Conservation (phyloP, 2,113 vertebrate species). For the Phrynosoma blainvillii region DNA sequence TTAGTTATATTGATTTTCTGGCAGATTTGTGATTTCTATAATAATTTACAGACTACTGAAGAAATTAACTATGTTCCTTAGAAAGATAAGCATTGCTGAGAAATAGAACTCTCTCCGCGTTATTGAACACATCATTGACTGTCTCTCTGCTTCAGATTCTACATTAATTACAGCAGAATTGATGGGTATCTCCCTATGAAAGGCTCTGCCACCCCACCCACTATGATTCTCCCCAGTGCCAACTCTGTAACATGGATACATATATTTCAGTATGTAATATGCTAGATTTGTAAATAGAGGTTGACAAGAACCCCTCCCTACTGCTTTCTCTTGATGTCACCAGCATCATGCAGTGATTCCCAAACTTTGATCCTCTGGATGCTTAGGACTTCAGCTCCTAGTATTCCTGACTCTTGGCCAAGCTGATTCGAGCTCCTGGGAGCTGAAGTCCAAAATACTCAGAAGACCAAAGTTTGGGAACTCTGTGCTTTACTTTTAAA, state of each 20-base stretch:
- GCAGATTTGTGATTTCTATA: constrained; percentile 70
- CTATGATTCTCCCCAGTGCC: constrained; percentile 37
- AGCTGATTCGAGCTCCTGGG: too few species aligned
- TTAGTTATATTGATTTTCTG: constrained; percentile 80
- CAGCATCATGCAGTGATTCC: background rate
- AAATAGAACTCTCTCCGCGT: constrained; percentile 59
- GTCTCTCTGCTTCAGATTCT: constrained; percentile 79
- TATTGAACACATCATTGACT: constrained; percentile 74
- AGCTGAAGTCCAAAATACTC: background rate
- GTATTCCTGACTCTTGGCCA: too few species aligned
- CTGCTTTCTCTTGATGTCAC: background rate
- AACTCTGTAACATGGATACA: constrained; percentile 36
- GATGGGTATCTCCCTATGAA: constrained; percentile 65
- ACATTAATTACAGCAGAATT: constrained; percentile 81
- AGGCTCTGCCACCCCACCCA: constrained; percentile 52
- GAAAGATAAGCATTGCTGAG: constrained; percentile 72
- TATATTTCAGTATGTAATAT: constrained; percentile 30
- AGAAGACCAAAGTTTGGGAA: too few species aligned
- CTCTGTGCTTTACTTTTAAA: too few species aligned
- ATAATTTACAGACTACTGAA: constrained; percentile 73
- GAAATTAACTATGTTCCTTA: constrained; percentile 71
- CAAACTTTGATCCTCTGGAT: too few species aligned
- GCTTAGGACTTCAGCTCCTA: too few species aligned
- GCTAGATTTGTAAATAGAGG: constrained; percentile 18
- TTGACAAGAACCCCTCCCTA: constrained; percentile 10